phyloP scores from a whole-genome alignment of 2,113 vertebrate genomes.

The Anolis carolinensis region DNA sequence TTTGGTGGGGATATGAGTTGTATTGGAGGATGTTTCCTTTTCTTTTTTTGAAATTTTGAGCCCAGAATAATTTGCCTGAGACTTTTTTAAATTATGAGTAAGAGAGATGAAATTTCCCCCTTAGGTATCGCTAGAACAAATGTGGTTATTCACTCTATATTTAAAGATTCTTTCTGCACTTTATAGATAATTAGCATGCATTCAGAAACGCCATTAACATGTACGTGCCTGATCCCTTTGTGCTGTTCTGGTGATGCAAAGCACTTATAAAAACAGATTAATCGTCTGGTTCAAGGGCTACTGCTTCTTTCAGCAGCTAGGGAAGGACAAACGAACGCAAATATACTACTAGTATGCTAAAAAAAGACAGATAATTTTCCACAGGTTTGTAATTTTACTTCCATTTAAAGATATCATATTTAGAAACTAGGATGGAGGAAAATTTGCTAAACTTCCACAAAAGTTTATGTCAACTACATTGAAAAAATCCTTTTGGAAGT shows the following conservation, averaged over 20 bases:
- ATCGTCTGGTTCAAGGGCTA: constrained; percentile 62
- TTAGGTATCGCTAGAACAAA: constrained; percentile 51
- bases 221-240: constrained; percentile 50
- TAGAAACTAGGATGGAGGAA: neutral
- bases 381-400: neutral
- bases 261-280: constrained; percentile 63
- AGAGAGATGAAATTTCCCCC: constrained; percentile 54
- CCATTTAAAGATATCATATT: neutral
- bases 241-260: constrained; percentile 57
- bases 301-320: constrained; percentile 46
- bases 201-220: constrained; percentile 48
- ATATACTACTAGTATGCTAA: constrained; percentile 41
- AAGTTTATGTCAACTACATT: neutral
- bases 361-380: neutral
- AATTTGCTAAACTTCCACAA: neutral
- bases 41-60: constrained; percentile 44
- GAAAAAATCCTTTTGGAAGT: neutral
- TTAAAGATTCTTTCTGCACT: constrained; percentile 59
- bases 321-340: neutral
- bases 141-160: constrained; percentile 52
- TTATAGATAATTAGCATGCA: constrained; percentile 64
- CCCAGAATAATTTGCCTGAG: constrained; percentile 55
- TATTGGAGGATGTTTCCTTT: constrained; percentile 37
- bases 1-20: constrained; percentile 27
- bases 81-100: constrained; percentile 57